Evolutionary conservation across 2,888 invertebrate genomes (phyloP), one percentile per base, ranked within the genome.

Genomic region (Bombylius discolor): DNA sequence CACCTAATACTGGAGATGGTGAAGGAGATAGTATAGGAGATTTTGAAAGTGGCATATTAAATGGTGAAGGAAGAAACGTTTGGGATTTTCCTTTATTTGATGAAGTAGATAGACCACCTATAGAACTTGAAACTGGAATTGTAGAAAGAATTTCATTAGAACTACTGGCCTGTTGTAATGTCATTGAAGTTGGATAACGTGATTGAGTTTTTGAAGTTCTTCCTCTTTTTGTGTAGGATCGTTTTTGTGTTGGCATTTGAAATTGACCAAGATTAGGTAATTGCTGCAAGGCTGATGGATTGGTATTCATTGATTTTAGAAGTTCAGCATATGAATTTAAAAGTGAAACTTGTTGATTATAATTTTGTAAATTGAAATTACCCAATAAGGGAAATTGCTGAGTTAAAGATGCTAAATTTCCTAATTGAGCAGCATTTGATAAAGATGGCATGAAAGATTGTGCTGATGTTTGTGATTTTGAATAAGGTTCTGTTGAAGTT

Each of bases 311-410:
- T 46, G 14, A 56, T 44, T 61, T 62, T 0, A 65, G 12, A 11
- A 65, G 49, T 9, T 64, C 65, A 7, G 64, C 64, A 52, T 65
- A 65, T 34, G 63, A 57, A 36, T 62, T 60, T 5, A 64, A 49
- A 48, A 65, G 55, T 31, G 59, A 56, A 5, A 61, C 62, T 49
- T 64, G 64, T 14, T 63, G 61, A 48, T 61, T 62, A 47, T 62
- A 62, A 45, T 61, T 61, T 8, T 62, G 60, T 49, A 63, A 52
- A 54, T 61, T 64, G 46, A 62, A 63, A 52, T 60, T 59, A 13
- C 50, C 53, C 9, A 61, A 7, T 13, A 60, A 14, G 1, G 62
- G 61, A 32, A 60, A 59, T 36, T 60, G 62, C 7, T 53, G 59
- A 32, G 56, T 59, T 32, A 59, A 14, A 49, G 47, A 42, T 32